These are phyloP conservation scores for Heliornis fulica DNA, from an alignment of 2,113 vertebrate genomes.

Conservation along the genomic window DNA sequence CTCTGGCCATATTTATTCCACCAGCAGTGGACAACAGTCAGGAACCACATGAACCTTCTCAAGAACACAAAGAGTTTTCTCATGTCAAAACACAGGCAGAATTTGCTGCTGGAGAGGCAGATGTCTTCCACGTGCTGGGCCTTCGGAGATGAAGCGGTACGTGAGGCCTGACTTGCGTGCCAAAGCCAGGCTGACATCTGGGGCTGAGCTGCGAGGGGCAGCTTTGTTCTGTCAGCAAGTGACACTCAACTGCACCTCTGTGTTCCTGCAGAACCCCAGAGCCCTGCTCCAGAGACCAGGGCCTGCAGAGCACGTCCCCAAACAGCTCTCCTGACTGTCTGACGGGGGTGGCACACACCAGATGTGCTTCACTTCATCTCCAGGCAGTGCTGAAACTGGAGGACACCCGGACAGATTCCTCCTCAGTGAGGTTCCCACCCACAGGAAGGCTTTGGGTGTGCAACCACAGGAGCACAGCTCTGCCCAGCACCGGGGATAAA, in stretches of 20 bases:
- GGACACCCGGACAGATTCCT: not conserved
- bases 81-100: not conserved
- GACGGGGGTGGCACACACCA: not conserved
- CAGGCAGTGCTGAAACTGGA: not conserved
- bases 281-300: not conserved
- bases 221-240: not conserved
- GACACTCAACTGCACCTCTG: not conserved
- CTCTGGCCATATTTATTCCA: not conserved
- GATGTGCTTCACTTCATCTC: not conserved
- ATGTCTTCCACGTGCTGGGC: not conserved
- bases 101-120: not conserved
- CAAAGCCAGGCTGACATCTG: not conserved
- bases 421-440: not conserved
- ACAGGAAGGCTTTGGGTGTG: not conserved
- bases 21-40: not conserved
- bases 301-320: accelerated
- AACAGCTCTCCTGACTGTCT: no score
- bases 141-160: not conserved
- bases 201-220: not conserved
- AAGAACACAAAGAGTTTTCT: not conserved
- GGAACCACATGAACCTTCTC: not conserved
- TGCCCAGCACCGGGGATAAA: accelerated
- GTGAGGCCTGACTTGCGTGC: not conserved
- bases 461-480: not conserved
- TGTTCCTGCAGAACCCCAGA: not conserved